Evolutionary conservation across 2,888 invertebrate genomes (phyloP).

Genomic region (Himalopsyche anomala): DNA sequence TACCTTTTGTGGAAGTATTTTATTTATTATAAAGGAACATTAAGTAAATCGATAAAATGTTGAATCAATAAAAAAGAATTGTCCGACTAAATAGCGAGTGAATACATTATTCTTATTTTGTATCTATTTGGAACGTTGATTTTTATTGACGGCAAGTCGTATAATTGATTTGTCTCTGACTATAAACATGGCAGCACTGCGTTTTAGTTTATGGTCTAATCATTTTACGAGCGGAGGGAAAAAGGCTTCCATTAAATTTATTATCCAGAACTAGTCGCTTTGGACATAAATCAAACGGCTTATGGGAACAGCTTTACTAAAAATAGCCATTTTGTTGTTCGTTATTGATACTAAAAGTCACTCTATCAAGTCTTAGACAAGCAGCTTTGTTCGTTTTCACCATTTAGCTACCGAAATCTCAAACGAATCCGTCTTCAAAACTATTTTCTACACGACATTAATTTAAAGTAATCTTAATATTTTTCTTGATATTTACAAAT

Average conservation of each 20-base stretch:
- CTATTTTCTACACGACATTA: neutral
- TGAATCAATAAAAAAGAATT: neutral
- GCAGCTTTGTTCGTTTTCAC: neutral
- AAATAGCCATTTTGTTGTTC: conserved; percentile 48
- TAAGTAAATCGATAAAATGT: neutral
- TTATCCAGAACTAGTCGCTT: conserved; percentile 55
- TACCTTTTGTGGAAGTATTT: too few relatives aligned
- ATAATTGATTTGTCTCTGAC: conserved; percentile 60
- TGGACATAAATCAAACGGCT: conserved; percentile 55
- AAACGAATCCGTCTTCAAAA: neutral
- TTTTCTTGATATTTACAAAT: too few relatives aligned
- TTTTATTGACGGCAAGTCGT: conserved; percentile 49
- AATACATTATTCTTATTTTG: conserved; percentile 26
- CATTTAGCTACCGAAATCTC: conserved; percentile 16
- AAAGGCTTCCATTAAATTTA: conserved; percentile 62
- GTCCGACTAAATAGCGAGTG: neutral
- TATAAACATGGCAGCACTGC: conserved; percentile 55
- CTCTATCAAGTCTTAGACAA: conserved; percentile 24
- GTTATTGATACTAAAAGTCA: conserved; percentile 51
- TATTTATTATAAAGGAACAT: too few relatives aligned
- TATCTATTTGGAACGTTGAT: conserved; percentile 24
- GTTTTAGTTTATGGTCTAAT: conserved; percentile 61
- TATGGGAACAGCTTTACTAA: conserved; percentile 58
- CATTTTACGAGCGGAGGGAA: conserved; percentile 58
- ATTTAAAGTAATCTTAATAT: too few relatives aligned